A percentile compares a stretch with the other conserved stretches of the same genome.
phyloP scores from a whole-genome alignment of 2,113 vertebrate genomes.

The Brachionichthys hirsutus region DNA sequence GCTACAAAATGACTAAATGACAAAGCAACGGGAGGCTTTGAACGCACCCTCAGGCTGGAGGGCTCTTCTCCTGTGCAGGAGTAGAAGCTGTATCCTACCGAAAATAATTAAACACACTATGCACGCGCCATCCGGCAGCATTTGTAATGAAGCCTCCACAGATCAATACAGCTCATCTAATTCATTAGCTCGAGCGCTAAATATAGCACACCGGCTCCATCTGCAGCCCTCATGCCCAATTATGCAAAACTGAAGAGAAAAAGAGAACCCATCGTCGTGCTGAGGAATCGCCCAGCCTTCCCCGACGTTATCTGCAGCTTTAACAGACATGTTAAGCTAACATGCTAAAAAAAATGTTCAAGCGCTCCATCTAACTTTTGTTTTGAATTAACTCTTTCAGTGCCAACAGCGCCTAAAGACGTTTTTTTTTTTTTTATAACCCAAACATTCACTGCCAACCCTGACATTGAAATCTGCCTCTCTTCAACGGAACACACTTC shows the following conservation, averaged over 20 bases:
- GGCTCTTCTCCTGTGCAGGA: constrained; percentile 36
- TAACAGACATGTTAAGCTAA: constrained; percentile 59
- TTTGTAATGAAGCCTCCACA: constrained; percentile 62
- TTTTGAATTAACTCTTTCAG: too few species aligned
- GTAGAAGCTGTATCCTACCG: constrained; percentile 25
- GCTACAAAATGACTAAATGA: constrained; percentile 65
- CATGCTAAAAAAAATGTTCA: constrained; percentile 21
- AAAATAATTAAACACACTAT: constrained; percentile 40
- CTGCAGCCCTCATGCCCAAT: constrained; percentile 52
- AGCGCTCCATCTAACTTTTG: constrained; percentile 5
- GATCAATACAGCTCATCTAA: constrained; percentile 71
- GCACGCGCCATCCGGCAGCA: constrained; percentile 23
- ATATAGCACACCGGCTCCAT: constrained; percentile 47
- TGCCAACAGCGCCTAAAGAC: too few species aligned
- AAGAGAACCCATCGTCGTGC: constrained; percentile 46
- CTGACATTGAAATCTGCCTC: too few species aligned
- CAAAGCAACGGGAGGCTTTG: constrained; percentile 57
- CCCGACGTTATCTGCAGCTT: constrained; percentile 45
- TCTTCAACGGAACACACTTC: too few species aligned
- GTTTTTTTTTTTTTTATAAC: too few species aligned
- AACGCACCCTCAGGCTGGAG: constrained; percentile 30
- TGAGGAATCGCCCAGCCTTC: constrained; percentile 34
- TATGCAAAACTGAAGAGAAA: constrained; percentile 65
- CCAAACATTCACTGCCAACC: too few species aligned
- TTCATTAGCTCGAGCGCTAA: constrained; percentile 63